phyloP scores from a whole-genome alignment of 2,113 vertebrate species.

The Cariama cristata region DNA sequence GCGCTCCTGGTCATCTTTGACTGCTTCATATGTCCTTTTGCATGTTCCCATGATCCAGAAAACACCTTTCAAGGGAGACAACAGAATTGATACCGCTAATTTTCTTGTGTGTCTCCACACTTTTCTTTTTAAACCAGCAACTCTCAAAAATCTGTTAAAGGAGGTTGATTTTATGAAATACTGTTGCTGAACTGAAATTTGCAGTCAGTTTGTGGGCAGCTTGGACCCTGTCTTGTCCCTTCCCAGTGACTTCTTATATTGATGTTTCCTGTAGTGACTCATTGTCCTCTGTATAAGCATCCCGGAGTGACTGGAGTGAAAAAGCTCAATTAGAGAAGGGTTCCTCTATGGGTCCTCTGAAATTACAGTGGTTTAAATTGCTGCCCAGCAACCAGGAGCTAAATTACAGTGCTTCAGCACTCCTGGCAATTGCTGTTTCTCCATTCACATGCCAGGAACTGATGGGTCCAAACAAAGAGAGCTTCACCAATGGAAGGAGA shows the following conservation, averaged over 20 bases:
- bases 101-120: background rate
- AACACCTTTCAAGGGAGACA: background rate
- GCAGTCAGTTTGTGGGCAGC: background rate
- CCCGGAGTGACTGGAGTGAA: background rate
- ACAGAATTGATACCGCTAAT: background rate
- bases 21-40: background rate
- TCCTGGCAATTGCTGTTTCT: conserved; percentile 13
- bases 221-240: background rate
- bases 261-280: background rate
- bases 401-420: conserved; percentile 34
- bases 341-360: background rate
- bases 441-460: conserved; percentile 15
- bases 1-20: background rate
- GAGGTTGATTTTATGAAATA: background rate
- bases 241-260: background rate
- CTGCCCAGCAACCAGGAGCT: conserved; percentile 40
- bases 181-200: background rate
- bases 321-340: background rate
- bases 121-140: background rate
- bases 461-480: conserved; percentile 11
- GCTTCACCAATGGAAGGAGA: background rate
- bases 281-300: background rate
- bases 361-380: conserved; percentile 39
- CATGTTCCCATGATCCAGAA: background rate
- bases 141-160: background rate